Evolutionary conservation across 1,140 invertebrate genomes (phyloP).

Genomic region (Dermatophagoides farinae): DNA sequence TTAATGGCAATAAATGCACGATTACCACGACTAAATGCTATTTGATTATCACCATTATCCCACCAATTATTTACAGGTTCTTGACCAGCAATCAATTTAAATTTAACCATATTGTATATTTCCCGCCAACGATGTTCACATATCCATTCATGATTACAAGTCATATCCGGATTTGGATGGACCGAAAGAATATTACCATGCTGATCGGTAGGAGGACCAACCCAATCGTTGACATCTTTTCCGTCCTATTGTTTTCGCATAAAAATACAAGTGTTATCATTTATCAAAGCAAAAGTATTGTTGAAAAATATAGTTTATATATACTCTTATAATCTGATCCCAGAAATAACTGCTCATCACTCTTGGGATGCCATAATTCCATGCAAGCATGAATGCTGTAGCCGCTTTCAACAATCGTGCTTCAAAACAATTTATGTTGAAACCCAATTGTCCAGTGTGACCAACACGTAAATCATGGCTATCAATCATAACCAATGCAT

Average conservation of each 20-base stretch:
- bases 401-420: slow-evolving; percentile 39
- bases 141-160: slow-evolving; percentile 57
- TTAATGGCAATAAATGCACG: slow-evolving; percentile 53
- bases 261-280: too few species aligned
- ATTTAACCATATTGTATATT: slow-evolving; percentile 56
- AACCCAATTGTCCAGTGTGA: slow-evolving; percentile 30
- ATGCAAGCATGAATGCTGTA: slow-evolving; percentile 51
- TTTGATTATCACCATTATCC: slow-evolving; percentile 48
- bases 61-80: slow-evolving; percentile 35
- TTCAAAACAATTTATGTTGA: slow-evolving; percentile 36
- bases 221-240: slow-evolving; percentile 18
- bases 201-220: slow-evolving; percentile 26
- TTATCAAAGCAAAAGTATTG: too few species aligned
- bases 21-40: slow-evolving; percentile 48
- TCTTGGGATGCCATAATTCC: slow-evolving; percentile 44
- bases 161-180: slow-evolving; percentile 38
- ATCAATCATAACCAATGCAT: slow-evolving; percentile 30
- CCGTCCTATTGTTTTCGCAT: slow-evolving; percentile 4
- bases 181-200: slow-evolving; percentile 41
- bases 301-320: neutral
- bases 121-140: slow-evolving; percentile 72
- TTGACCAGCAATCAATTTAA: slow-evolving; percentile 40
- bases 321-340: slow-evolving; percentile 20
- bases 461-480: slow-evolving; percentile 49
- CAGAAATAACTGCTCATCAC: slow-evolving; percentile 51